Evolutionary conservation across 2,113 vertebrate species (phyloP), one percentile per base, ranked within the genome.

Genomic region (Cromileptes altivelis): DNA sequence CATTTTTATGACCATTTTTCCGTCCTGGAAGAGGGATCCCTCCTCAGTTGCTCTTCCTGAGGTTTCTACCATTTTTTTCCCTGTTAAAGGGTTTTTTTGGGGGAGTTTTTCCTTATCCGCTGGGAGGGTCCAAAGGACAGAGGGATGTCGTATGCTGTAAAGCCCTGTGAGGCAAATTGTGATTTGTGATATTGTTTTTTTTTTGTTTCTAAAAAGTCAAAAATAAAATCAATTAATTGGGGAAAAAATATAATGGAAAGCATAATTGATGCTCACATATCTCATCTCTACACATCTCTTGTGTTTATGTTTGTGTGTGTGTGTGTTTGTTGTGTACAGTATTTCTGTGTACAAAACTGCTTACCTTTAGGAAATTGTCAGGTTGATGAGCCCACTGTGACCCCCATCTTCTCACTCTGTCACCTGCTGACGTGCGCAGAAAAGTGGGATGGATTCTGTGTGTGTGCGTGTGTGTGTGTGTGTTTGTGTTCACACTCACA

Each of bases 401-500:
- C 85, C 85, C 84, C 18, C 72, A 37, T 75, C 82, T 80, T 47
- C 56, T 79, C 86, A 56, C 17, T 15, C 15, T 69, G 84, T 84
- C 88, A 88, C 84, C 80, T 85, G 88, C 90, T 92, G 90, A 90
- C 84, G 73, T 37, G 70, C 14, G 7, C 90, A 81, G 82, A 69
- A 79, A 81, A 72, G 30, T 42, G 61, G 45, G 61, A 65, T 63
- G 49, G 49, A 18, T 58, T 80, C 19, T n/a, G 3, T n/a, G 25
- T 40, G 18, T 42, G 53, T 76, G 49, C 33, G 61, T 63, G 64
- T 57, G 47, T 58, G 56, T 61, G 49, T 50, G 79, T 56, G 61
- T 42, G 45, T 47, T 65, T 75, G 64, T 80, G 30, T 49, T 23
- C 18, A 0, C 64, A 49, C 60, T 70, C 21, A 55, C 42, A 12